A percentile compares a stretch with the other conserved stretches of the same genome.
phyloP scores from a whole-genome alignment of 2,113 vertebrate species.

The Scalopus aquaticus region DNA sequence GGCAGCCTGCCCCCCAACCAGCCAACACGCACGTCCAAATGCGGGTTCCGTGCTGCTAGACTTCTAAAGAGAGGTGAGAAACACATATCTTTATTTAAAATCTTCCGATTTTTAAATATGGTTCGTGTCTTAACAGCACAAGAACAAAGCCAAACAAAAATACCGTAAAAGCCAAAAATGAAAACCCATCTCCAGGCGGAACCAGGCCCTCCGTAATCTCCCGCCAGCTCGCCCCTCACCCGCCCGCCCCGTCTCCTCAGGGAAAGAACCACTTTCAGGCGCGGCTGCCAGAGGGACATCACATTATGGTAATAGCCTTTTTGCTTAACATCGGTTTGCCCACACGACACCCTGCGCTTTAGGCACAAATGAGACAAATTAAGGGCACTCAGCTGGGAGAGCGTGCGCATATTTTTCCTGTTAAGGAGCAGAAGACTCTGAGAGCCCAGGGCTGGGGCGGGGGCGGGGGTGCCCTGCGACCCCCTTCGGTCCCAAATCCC shows the following conservation, averaged over 20 bases:
- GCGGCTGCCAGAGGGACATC: fast-evolving
- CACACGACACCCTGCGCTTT: background rate
- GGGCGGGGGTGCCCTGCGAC: background rate
- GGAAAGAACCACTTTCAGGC: fast-evolving
- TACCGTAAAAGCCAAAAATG: background rate
- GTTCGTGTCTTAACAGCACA: background rate
- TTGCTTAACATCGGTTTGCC: background rate
- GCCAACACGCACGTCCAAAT: fast-evolving
- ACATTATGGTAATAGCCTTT: background rate
- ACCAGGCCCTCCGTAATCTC: fast-evolving
- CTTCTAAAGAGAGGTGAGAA: background rate
- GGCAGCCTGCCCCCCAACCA: background rate
- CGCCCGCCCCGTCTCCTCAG: fast-evolving
- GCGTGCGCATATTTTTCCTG: background rate
- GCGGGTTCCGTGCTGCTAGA: fast-evolving
- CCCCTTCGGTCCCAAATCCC: background rate
- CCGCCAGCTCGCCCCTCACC: too few relatives aligned
- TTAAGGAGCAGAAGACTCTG: background rate
- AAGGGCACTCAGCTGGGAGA: conserved; percentile 6
- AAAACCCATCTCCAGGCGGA: fast-evolving
- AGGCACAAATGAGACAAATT: conserved; percentile 59
- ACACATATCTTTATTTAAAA: background rate
- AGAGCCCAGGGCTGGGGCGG: background rate
- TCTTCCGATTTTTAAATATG: background rate
- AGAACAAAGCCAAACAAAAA: background rate